Conservation (phyloP, 1,140 invertebrate genomes). For the Neoseiulus cucumeris region DNA sequence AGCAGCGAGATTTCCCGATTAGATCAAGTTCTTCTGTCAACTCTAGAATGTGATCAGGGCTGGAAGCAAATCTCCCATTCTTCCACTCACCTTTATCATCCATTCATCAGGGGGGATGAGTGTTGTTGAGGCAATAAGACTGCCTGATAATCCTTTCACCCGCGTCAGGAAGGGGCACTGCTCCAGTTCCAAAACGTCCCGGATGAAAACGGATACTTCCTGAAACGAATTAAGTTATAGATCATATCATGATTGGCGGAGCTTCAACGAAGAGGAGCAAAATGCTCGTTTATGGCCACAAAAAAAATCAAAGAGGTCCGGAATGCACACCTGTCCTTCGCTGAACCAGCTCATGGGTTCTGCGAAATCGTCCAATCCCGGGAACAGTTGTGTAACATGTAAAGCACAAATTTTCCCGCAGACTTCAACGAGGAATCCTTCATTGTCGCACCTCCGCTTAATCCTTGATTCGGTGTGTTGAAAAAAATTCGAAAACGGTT, state of each 20-base stretch:
- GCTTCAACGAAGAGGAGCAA: neutral
- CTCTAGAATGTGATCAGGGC: neutral
- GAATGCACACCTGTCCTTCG: neutral
- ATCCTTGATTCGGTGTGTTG: neutral
- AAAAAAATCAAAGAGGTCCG: neutral
- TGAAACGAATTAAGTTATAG: neutral
- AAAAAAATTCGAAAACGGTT: neutral
- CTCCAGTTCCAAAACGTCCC: neutral
- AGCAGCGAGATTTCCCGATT: neutral
- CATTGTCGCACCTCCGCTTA: neutral
- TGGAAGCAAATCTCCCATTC: too few relatives aligned
- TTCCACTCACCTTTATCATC: neutral
- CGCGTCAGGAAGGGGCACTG: neutral
- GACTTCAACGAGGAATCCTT: neutral
- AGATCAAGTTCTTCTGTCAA: neutral
- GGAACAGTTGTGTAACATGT: neutral
- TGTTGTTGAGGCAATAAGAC: neutral
- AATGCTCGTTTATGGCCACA: neutral
- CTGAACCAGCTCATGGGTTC: neutral
- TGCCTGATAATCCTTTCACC: neutral
- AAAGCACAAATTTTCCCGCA: slow-evolving; percentile 3
- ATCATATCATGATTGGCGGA: neutral
- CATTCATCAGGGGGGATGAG: neutral
- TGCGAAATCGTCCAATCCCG: neutral
- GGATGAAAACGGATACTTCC: neutral